These are phyloP conservation scores for Botrylloides violaceus DNA, from an alignment of 23 tunicate genomes.

Conservation along the genomic window DNA sequence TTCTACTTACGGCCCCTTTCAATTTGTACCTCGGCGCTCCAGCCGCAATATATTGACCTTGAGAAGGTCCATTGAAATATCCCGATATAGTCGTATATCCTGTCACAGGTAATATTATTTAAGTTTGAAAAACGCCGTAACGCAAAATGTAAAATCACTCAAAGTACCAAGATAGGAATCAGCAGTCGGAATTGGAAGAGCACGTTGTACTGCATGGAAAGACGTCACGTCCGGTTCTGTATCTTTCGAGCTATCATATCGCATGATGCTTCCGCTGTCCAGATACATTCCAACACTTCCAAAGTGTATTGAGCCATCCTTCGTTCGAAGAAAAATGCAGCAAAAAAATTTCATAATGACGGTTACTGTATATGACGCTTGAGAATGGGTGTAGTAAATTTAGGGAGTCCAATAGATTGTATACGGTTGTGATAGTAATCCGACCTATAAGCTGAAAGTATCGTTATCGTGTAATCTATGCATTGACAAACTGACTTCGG, in stretches of 20 bases:
- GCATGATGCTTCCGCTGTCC: conserved; percentile 56
- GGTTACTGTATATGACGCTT: too few species aligned
- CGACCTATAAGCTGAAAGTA: too few species aligned
- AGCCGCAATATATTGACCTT: conserved; percentile 31
- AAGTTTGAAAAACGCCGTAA: too few species aligned
- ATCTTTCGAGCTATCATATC: conserved; percentile 41
- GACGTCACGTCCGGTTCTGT: conserved; percentile 36
- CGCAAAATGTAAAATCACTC: too few species aligned
- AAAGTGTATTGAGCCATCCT: conserved; percentile 51
- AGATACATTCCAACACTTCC: conserved; percentile 85
- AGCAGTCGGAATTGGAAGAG: conserved; percentile 37
- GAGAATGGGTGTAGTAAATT: too few species aligned
- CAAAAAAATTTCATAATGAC: too few species aligned
- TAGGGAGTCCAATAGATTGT: too few species aligned
- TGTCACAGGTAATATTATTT: too few species aligned
- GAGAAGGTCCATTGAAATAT: conserved; percentile 30
- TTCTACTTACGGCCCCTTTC: conserved; percentile 74
- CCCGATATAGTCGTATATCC: conserved; percentile 66
- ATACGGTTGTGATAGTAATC: too few species aligned
- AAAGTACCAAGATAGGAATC: conserved; percentile 66
- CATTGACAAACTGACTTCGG: too few species aligned
- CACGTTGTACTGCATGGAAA: conserved; percentile 31
- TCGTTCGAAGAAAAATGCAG: too few species aligned
- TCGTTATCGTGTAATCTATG: too few species aligned
- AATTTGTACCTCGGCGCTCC: conserved; percentile 63